Conservation (phyloP, 2,113 vertebrate genomes). For the Hiodon tergisus region DNA sequence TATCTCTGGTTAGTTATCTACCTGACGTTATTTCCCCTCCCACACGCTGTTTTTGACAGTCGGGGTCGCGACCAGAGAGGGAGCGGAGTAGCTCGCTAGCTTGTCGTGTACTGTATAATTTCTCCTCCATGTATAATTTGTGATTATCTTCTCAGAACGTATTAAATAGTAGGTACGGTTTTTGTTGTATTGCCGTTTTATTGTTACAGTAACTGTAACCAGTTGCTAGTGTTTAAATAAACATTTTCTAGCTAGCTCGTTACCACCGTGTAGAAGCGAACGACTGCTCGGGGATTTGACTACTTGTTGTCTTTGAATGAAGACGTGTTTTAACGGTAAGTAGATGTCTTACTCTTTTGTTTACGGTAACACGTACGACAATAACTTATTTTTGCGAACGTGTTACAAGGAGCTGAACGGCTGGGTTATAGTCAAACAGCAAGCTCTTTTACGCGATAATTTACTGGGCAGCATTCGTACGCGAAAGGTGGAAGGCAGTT, state of each 20-base stretch:
- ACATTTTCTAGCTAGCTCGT: slow-evolving; percentile 3
- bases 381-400: no score
- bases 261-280: not conserved
- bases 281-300: not conserved
- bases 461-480: no score
- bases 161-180: no score
- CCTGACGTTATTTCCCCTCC: slow-evolving; percentile 35
- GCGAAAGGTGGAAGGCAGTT: no score
- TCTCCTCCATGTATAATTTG: no score
- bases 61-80: slow-evolving; percentile 50
- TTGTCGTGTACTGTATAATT: not conserved
- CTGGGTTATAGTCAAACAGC: no score
- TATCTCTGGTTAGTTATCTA: not conserved
- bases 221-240: not conserved
- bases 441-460: no score
- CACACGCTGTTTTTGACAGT: slow-evolving; percentile 62
- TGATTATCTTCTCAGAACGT: no score
- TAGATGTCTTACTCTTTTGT: not conserved
- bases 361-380: no score
- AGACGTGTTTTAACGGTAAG: slow-evolving; percentile 17
- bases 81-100: slow-evolving; percentile 45
- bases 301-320: slow-evolving; percentile 20
- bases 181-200: not conserved
- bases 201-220: not conserved
- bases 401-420: no score